These are phyloP conservation scores for Mizuhopecten yessoensis DNA, from an alignment of 1,140 invertebrate genomes.

Conservation along the genomic window DNA sequence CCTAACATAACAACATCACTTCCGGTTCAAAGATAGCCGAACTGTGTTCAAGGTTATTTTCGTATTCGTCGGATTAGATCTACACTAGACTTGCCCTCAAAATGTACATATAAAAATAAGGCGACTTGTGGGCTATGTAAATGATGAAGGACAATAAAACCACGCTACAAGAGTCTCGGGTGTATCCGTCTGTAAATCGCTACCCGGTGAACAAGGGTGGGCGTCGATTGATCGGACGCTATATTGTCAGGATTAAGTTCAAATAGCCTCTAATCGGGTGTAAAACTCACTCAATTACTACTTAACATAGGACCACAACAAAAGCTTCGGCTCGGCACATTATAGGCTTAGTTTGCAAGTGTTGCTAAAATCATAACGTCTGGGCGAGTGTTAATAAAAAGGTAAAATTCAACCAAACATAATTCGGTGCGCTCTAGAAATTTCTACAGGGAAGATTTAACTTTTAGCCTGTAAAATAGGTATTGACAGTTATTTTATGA, in stretches of 20 bases:
- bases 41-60: not conserved
- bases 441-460: not conserved
- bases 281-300: conserved; percentile 32
- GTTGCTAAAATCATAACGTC: not conserved
- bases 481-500: not conserved
- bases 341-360: not conserved
- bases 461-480: not conserved
- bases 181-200: not conserved
- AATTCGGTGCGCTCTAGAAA: not conserved
- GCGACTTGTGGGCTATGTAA: not conserved
- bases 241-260: not conserved
- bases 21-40: conserved; percentile 14
- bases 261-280: not conserved
- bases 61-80: not conserved
- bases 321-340: not conserved
- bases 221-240: not conserved
- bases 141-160: not conserved
- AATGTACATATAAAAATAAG: not conserved
- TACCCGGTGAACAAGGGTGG: not conserved
- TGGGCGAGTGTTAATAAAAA: not conserved
- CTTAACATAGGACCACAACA: not conserved
- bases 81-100: too few species aligned
- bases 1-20: not conserved
- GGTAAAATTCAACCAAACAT: not conserved
- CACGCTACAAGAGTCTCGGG: not conserved